Evolutionary conservation across 2,113 vertebrate genomes (phyloP), one percentile per base, ranked within the genome.

Genomic region (Lanius ludovicianus): DNA sequence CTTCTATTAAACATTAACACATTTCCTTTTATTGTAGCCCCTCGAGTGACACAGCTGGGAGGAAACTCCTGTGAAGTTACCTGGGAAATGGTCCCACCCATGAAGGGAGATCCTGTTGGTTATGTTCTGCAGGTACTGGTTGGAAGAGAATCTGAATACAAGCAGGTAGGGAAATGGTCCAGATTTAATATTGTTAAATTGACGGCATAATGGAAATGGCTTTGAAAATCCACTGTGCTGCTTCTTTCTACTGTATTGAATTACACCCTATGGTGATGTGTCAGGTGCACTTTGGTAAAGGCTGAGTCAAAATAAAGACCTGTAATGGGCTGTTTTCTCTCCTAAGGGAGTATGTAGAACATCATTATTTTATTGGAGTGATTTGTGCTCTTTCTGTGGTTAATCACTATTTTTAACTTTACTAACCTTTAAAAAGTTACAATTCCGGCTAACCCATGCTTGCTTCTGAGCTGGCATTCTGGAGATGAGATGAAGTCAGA

Each of bases 71-170:
- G 99, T 97, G 99, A 99, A 98, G 98, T 99, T 96, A 98, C 98
- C 76, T 99, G 99, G 99, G 99, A 99, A 96, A 98, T 95, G 3
- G 98, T 99, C 92, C 98, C 98, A 64, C 98, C 99, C 46, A 99
- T 99, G 99, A 99, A 98, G 98, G 99, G 99, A 49, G 99, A 99
- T 84, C 98, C 99, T 64, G 96, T 99, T 87, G 98, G 96, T 97
- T 99, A 99, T 49, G 91, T 99, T 78, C 98, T 99, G 14, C 99
- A 99, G 98, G 98, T 99, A 83, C 97, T 99, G 95, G 99, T 99
- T 80, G 99, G 99, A 88, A 99, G 99, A 95, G 99, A 99, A 93
- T 98, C 99, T 3, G 99, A 99, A 91, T 99, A 99, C 97, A 99
- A 99, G 97, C 99, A 99, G 99, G 99, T 99, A 97, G 50, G 98